Conservation (phyloP, 35 echinoderm and acorn worm species). For the Chiridota heheva region DNA sequence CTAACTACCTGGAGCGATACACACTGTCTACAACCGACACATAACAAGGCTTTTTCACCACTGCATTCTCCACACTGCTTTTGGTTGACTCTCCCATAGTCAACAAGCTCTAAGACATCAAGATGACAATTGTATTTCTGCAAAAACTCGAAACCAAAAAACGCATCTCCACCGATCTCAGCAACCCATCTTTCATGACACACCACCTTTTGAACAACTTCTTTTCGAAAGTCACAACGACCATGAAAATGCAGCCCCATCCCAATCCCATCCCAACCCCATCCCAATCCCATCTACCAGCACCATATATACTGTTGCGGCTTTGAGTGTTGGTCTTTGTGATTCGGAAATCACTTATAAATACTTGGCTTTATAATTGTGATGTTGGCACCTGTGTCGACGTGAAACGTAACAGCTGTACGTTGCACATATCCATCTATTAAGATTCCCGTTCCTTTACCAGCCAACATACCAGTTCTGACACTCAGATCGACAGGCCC, state of each 20-base stretch:
- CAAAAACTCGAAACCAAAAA: conserved; percentile 25
- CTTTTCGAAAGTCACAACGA: not conserved
- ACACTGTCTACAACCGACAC: conserved; percentile 37
- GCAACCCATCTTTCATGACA: no score
- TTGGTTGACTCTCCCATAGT: not conserved
- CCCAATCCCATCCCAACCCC: no score
- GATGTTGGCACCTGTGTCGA: conserved; percentile 15
- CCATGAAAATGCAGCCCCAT: not conserved
- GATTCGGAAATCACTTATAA: not conserved
- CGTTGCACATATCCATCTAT: conserved; percentile 16
- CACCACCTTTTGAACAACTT: no score
- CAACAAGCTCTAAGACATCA: conserved; percentile 16
- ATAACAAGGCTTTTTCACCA: conserved; percentile 9
- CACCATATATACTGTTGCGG: not conserved
- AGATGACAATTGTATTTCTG: not conserved
- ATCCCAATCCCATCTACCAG: conserved; percentile 21
- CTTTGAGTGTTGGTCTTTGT: not conserved
- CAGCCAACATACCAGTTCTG: no score
- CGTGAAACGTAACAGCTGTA: conserved; percentile 7
- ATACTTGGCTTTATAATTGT: not conserved
- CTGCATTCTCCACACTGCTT: not conserved
- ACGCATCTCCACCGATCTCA: no score
- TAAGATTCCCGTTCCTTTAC: no score
- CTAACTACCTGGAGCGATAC: conserved; percentile 16
- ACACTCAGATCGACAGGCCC: no score